Evolutionary conservation across 2,113 vertebrate genomes (phyloP), one percentile per base, ranked within the genome.

Genomic region (Takifugu bimaculatus): DNA sequence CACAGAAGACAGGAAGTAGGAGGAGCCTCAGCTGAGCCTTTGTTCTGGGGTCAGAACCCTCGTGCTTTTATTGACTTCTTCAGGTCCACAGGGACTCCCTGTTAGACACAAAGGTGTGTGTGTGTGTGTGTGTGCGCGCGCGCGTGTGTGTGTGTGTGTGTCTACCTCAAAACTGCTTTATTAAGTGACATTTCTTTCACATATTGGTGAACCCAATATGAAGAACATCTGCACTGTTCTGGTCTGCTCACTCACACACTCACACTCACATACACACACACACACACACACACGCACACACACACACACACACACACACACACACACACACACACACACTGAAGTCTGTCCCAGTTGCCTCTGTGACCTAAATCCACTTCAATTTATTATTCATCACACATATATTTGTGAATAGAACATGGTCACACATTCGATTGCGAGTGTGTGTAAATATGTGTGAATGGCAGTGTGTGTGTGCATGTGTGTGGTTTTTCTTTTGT

Each of bases 341-440:
- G 20, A 20, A 20, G 20, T 20, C 20, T 20, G 20, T 20, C 20
- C 20, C 20, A 20, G 20, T 20, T 20, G 20, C 20, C 20, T 20
- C 20, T 20, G 20, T 20, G 20, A 20, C 20, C 20, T 20, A 20
- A 20, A 20, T 20, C 20, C 20, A 20, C 20, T 20, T 20, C 20
- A 20, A 20, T 20, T 20, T 20, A 20, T 20, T 20, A 20, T 20
- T 20, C 20, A 20, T 45, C 3, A 45, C 13, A 45, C 7, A 48
- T 15, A 15, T 48, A 48, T 48, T 48, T 13, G 84, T 83, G 62
- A 86, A 86, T 88, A 82, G 85, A 84, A 66, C 65, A 88, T 79
- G 81, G 79, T 77, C 83, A 79, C 13, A 14, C 45, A n/a, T 47
- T 1, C 15, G 45, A 14, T 12, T 47, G 13, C 15, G 45, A 14